Evolutionary conservation across 2,113 vertebrate genomes (phyloP), one percentile per base, ranked within the genome.

Genomic region (Oncorhynchus keta): DNA sequence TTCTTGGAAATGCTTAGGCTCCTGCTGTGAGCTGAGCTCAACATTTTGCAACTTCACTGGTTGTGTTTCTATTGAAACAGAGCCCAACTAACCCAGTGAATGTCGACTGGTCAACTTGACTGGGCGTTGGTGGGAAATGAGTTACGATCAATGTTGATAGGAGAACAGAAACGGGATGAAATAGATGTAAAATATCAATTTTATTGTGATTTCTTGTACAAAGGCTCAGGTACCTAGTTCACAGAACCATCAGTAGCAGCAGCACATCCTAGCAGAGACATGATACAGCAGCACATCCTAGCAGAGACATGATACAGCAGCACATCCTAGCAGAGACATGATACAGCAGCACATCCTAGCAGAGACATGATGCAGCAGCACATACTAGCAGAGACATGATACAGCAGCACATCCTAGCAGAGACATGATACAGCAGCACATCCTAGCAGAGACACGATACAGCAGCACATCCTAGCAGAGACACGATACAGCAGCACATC

Each of bases 161-260:
- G 14, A 57, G 51, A 55, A 62, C 20, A 62, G n/a, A 8, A 22
- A 22, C 18, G 1, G 59, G 5, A 22, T 22, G 7, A 24, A 62
- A 22, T 11, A 18, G 12, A 16, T 62, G 2, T 57, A 9, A n/a
- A 13, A 62, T 32, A 69, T 81, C 70, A 79, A 75, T 79, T 76
- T 76, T 72, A 84, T 79, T 59, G 66, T 59, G 71, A n/a, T 83
- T 80, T 69, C 81, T 74, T 75, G 78, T 81, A 84, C 62, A 82
- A 86, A 88, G 49, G 61, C 59, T 68, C 32, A 67, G 81, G 78
- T 69, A 64, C 57, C 65, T 82, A 85, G 85, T 80, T 87, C 78
- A 89, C 77, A 89, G 69, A 85, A 78, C 79, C 79, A 68, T 76
- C 78, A 67, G 28, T 72, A 76, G 13, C 77, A 51, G 78, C 26